Evolutionary conservation across 2,113 vertebrate genomes (phyloP), one percentile per base, ranked within the genome.

Genomic region (Coptodon rendalli): DNA sequence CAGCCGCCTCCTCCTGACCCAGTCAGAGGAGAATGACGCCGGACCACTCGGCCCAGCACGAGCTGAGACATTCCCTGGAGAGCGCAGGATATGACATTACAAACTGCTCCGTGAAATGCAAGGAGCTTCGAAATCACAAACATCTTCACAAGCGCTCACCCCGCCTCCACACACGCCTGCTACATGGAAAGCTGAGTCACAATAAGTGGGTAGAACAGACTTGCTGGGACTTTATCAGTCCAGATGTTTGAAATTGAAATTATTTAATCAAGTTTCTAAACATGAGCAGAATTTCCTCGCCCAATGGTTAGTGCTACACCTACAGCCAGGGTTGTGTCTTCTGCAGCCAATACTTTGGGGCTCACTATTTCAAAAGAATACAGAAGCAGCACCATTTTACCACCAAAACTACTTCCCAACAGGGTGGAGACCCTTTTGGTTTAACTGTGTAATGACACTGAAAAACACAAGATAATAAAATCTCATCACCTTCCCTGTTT

Each of bases 11-110:
- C 89, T 53, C 79, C 79, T 63, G 79, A 86, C 92, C 87, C 88
- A 36, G 82, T 38, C 84, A 50, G 86, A 73, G 89, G 81, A 82
- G 90, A 87, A 91, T 95, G 95, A 95, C 94, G 94, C 94, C 95
- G 94, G 90, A 87, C 82, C 73, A 5, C 66, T 82, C 85, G 9
- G 79, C 92, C 91, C 91, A 89, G 89, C 94, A 92, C 89, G 89
- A 95, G 95, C 95, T 95, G 96, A 94, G 94, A 96, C 96, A 96
- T 97, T 97, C 96, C 94, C 95, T 92, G 86, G 94, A 94, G 94
- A 93, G 94, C 63, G 83, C 90, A 53, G 92, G 89, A 90, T 92
- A 94, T 95, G 94, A 92, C 94, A 94, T 96, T 96, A 95, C 93
- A 94, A 91, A 86, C 92, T 73, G 85, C 91, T 17, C 87, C 6